Conservation (phyloP, 2,797 vertebrate species). For the Lacerta viridis region DNA sequence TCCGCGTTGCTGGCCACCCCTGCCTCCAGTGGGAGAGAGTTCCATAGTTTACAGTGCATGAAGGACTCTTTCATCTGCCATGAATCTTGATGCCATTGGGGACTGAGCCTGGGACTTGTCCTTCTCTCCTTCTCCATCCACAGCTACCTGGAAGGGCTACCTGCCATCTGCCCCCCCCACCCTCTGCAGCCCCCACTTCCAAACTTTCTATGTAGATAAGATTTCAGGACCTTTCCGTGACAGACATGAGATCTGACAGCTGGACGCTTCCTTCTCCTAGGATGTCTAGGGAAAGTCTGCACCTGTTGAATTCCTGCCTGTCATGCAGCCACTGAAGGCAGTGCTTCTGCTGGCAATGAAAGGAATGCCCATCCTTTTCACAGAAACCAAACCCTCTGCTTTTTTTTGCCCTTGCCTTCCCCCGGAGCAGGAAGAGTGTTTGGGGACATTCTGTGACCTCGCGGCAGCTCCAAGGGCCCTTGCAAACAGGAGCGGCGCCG, state of each 20-base stretch:
- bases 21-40: too few species aligned
- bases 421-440: too few species aligned
- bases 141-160: too few species aligned
- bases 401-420: background rate
- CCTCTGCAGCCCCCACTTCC: background rate
- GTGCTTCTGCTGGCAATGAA: background rate
- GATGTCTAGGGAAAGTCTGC: background rate
- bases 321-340: background rate
- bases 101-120: too few species aligned
- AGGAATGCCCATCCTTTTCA: too few species aligned
- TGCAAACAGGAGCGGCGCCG: too few species aligned
- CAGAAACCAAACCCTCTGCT: fast-evolving
- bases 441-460: background rate
- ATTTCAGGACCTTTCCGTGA: background rate
- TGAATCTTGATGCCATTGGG: too few species aligned
- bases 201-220: too few species aligned
- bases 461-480: background rate
- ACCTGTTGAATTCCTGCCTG: background rate
- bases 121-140: too few species aligned
- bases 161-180: background rate
- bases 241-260: background rate
- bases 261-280: background rate
- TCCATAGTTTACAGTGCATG: too few species aligned
- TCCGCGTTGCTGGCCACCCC: too few species aligned
- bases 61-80: too few species aligned